Evolutionary conservation across 2,113 vertebrate species (phyloP), one percentile per base, ranked within the genome.

Genomic region (Neogobius melanostomus): DNA sequence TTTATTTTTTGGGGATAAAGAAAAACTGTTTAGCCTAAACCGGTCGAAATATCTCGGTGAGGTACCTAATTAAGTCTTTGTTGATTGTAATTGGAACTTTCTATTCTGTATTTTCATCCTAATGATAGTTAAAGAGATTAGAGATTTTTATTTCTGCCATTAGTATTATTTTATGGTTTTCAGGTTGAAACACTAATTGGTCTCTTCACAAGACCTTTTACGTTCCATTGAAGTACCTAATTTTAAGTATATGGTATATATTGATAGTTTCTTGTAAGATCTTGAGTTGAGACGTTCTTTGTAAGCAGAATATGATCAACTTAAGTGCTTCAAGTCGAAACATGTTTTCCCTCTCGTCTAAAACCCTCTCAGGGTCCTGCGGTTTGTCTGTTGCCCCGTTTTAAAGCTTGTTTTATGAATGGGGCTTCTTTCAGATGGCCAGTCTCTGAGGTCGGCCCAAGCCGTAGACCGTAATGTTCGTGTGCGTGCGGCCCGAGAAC

Each of bases 401-500:
- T 59, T 49, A 68, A 57, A 70, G 73, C 69, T 53, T 50, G 45
- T 81, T 74, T 78, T 68, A 70, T 77, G 72, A 73, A 70, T 49
- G 73, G 53, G 42, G 14, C 52, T 74, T 61, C 71, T 83, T 82
- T 82, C 75, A 86, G 78, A 68, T 76, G 86, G 70, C 54, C 52
- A 45, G 61, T 62, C 84, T 78, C 71, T 80, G 81, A 85, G 81
- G 77, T 88, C 64, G 47, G 36, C 44, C 50, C 71, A 75, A 82
- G 73, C 71, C 8, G 17, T 68, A 74, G 36, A 62, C 74, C 14
- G 64, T 53, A 74, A 85, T 77, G 79, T 84, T 81, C 72, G 65
- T 69, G 77, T 66, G 77, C 65, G 72, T 71, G 66, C 74, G 67
- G 75, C 69, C 21, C 6, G 77, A 85, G 86, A 87, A 94, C 91